phyloP scores from a whole-genome alignment of 2,113 vertebrate species.

The Trogon surrucura region DNA sequence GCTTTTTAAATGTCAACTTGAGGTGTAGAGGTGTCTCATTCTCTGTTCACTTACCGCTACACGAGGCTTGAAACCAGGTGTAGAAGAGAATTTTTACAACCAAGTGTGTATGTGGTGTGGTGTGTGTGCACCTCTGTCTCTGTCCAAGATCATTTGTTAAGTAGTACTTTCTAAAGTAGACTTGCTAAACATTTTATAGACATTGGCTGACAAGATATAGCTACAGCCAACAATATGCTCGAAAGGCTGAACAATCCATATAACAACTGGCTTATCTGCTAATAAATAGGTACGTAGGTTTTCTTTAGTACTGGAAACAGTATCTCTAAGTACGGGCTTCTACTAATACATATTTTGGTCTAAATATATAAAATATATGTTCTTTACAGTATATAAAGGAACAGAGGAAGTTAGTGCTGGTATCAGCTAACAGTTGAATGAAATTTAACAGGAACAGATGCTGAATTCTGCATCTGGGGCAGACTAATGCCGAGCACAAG shows the following conservation, averaged over 20 bases:
- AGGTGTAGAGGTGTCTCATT: neutral
- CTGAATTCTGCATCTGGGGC: neutral
- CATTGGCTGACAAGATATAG: neutral
- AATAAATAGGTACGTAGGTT: neutral
- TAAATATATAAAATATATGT: neutral
- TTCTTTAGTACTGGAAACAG: neutral
- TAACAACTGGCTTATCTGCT: neutral
- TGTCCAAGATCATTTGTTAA: neutral
- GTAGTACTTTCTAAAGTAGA: neutral
- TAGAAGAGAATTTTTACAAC: neutral
- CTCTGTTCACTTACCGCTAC: neutral
- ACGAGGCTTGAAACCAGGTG: neutral
- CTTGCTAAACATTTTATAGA: neutral
- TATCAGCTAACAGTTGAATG: neutral
- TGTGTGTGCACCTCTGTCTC: fast-evolving
- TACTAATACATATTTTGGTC: neutral
- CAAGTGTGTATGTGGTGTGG: too few relatives aligned
- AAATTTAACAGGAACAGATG: neutral
- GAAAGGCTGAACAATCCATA: neutral
- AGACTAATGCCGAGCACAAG: neutral
- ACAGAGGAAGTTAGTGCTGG: neutral
- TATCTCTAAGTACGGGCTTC: neutral
- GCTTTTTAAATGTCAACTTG: constrained; percentile 11
- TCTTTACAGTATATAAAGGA: neutral
- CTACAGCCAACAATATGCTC: neutral